A percentile compares a stretch with the other conserved stretches of the same genome.
Conservation (phyloP, 1,140 invertebrate genomes). For the Andricus grossulariae region DNA sequence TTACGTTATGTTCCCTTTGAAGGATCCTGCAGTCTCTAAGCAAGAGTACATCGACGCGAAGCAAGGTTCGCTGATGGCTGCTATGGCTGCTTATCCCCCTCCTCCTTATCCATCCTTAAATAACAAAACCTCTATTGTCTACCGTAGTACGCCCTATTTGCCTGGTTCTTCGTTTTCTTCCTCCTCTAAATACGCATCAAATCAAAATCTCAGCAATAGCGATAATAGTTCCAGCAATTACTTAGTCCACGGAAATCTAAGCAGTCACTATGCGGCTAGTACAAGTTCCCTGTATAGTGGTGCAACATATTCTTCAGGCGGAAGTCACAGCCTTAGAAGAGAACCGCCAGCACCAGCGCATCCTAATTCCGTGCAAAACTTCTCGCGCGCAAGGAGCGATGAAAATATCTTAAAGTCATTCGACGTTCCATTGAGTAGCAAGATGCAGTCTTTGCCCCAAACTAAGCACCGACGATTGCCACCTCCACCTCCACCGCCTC, state of each 20-base stretch:
- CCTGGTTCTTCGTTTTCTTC: conserved; percentile 79
- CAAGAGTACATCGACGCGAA: conserved; percentile 93
- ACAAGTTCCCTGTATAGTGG: conserved; percentile 76
- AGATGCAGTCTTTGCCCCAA: conserved; percentile 72
- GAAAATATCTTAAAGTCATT: conserved; percentile 85
- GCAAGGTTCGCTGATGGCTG: conserved; percentile 81
- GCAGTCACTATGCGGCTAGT: conserved; percentile 70
- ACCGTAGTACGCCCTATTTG: conserved; percentile 87
- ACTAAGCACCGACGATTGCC: conserved; percentile 81
- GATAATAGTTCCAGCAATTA: conserved; percentile 63
- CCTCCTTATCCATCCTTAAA: conserved; percentile 77
- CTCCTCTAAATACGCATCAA: conserved; percentile 83
- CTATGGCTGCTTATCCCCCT: conserved; percentile 78
- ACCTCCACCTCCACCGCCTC: conserved; percentile 84
- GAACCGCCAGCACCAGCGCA: conserved; percentile 76
- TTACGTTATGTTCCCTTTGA: conserved; percentile 91
- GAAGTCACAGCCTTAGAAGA: conserved; percentile 74
- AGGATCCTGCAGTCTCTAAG: conserved; percentile 90
- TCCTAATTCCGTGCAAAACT: conserved; percentile 73
- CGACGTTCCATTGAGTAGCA: conserved; percentile 69
- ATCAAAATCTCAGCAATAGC: conserved; percentile 81
- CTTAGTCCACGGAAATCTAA: conserved; percentile 62
- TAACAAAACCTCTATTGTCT: conserved; percentile 83
- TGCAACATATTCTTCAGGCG: conserved; percentile 72
- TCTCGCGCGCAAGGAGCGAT: conserved; percentile 83